Evolutionary conservation across 2,888 invertebrate species (phyloP).

Genomic region (Drosophila maculinotata): DNA sequence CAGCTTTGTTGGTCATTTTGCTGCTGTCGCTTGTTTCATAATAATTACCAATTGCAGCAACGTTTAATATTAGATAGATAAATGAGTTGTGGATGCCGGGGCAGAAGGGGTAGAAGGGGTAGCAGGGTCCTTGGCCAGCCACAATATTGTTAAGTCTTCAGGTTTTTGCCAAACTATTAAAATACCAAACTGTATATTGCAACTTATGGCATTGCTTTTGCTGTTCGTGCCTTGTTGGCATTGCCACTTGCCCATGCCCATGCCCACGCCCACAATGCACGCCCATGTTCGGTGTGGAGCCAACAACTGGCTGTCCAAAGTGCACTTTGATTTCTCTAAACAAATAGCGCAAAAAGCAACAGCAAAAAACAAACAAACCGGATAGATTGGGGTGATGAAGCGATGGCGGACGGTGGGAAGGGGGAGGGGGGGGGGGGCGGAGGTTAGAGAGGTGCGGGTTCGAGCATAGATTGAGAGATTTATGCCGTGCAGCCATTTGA

Average conservation of each 20-base stretch:
- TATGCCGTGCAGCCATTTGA: slow-evolving; percentile 15
- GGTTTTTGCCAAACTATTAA: slow-evolving; percentile 7
- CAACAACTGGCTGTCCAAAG: slow-evolving; percentile 27
- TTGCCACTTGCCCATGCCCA: background rate
- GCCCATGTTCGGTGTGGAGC: slow-evolving; percentile 1
- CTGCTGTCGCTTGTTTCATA: slow-evolving; percentile 28
- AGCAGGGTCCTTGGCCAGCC: background rate
- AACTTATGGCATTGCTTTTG: slow-evolving; percentile 5
- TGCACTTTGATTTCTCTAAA: slow-evolving; percentile 54
- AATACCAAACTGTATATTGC: slow-evolving; percentile 7
- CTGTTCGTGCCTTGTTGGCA: slow-evolving; percentile 6
- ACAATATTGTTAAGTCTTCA: slow-evolving; percentile 8
- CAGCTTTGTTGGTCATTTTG: slow-evolving; percentile 22
- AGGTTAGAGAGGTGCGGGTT: no score
- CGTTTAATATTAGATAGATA: background rate
- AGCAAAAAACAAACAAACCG: slow-evolving; percentile 11
- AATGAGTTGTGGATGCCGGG: background rate
- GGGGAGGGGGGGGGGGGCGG: background rate
- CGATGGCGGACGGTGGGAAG: background rate
- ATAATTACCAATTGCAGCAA: slow-evolving; percentile 61
- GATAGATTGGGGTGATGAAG: slow-evolving; percentile 3
- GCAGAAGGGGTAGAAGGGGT: background rate
- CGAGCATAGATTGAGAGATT: slow-evolving; percentile 26
- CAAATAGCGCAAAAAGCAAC: slow-evolving; percentile 38
- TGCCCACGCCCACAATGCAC: background rate